phyloP scores from a whole-genome alignment of 2,888 invertebrate genomes.

The Stenurella melanura region DNA sequence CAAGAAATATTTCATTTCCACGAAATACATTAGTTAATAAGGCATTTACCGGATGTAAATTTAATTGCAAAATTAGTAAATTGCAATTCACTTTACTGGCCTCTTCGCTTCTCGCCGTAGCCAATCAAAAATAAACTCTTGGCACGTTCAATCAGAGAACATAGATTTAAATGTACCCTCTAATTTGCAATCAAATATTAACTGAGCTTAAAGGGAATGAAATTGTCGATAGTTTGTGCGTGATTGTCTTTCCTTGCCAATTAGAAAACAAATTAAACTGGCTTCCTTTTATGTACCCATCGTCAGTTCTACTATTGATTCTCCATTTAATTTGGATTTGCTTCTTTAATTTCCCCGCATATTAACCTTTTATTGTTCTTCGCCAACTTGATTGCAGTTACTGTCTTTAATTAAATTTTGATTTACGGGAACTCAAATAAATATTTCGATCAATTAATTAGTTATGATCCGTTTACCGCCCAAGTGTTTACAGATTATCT shows the following conservation, averaged over 20 bases:
- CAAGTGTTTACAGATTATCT: not conserved
- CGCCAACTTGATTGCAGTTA: conserved; percentile 10
- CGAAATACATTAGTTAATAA: too few species aligned
- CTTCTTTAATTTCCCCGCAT: conserved; percentile 12
- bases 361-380: conserved; percentile 20
- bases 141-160: not conserved
- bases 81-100: too few species aligned
- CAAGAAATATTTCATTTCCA: too few species aligned
- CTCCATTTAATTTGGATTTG: conserved; percentile 14
- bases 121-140: too few species aligned
- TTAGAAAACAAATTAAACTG: conserved; percentile 27
- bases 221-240: not conserved
- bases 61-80: too few species aligned
- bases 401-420: conserved; percentile 24
- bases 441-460: not conserved
- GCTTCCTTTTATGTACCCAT: conserved; percentile 21
- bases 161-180: not conserved
- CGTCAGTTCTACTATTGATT: conserved; percentile 24
- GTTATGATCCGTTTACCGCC: not conserved
- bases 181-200: conserved; percentile 12
- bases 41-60: too few species aligned
- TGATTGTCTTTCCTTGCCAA: conserved; percentile 20
- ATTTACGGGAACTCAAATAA: not conserved
- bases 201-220: not conserved
- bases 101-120: too few species aligned